A percentile compares a stretch with the other conserved stretches of the same genome.
phyloP scores from a whole-genome alignment of 1,140 invertebrate genomes.

The Cydia strobilella region DNA sequence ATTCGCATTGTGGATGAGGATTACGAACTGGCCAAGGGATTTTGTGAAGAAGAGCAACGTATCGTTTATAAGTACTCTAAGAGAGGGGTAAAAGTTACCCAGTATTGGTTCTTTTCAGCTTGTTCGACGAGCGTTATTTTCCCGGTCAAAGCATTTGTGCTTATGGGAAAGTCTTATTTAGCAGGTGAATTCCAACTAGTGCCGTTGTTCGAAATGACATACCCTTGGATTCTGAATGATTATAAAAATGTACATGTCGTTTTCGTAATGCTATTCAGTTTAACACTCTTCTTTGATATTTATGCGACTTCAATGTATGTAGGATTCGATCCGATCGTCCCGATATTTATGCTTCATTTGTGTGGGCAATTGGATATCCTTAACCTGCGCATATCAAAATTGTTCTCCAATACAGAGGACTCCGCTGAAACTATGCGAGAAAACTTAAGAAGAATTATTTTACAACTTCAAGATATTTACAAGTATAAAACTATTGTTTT shows the following conservation, averaged over 20 bases:
- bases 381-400: slow-evolving; percentile 38
- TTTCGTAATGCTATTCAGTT: slow-evolving; percentile 39
- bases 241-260: slow-evolving; percentile 39
- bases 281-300: slow-evolving; percentile 40
- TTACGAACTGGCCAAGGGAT: slow-evolving; percentile 38
- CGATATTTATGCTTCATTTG: slow-evolving; percentile 50
- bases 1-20: slow-evolving; percentile 45
- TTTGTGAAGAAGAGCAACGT: slow-evolving; percentile 39
- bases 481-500: slow-evolving; percentile 38
- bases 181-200: slow-evolving; percentile 43
- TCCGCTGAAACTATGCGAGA: slow-evolving; percentile 32
- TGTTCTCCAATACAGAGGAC: slow-evolving; percentile 36
- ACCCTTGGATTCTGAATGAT: slow-evolving; percentile 40
- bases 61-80: slow-evolving; percentile 43
- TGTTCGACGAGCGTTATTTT: slow-evolving; percentile 40
- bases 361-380: slow-evolving; percentile 50
- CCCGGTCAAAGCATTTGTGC: slow-evolving; percentile 45
- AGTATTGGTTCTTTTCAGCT: slow-evolving; percentile 43
- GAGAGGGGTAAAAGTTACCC: slow-evolving; percentile 42
- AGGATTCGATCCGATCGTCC: slow-evolving; percentile 50
- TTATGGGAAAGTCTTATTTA: slow-evolving; percentile 44
- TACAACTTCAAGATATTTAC: slow-evolving; percentile 52
- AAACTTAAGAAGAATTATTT: slow-evolving; percentile 45
- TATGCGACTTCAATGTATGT: slow-evolving; percentile 46
- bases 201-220: slow-evolving; percentile 48